Percentiles rank a stretch among this genome's conserved stretches.
Conservation (phyloP, 2,888 invertebrate species). For the Callyntrura sp. region DNA sequence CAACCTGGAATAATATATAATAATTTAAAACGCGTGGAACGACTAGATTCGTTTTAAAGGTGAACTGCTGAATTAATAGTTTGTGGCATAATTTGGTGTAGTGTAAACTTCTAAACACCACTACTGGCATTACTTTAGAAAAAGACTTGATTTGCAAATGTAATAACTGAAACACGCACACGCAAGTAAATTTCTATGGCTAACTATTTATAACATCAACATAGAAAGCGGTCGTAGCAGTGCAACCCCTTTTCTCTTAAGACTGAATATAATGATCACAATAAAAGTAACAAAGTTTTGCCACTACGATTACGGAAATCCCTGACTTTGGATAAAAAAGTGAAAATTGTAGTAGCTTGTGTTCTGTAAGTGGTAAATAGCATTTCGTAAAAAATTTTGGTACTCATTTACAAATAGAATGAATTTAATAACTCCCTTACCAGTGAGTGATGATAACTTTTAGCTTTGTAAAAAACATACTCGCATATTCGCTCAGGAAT, state of each 20-base stretch:
- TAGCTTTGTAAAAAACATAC: not conserved
- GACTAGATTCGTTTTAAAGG: conserved; percentile 73
- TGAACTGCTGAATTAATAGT: conserved; percentile 64
- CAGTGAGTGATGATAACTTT: not conserved
- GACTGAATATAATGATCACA: not conserved
- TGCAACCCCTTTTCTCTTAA: not conserved
- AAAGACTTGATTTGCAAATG: not conserved
- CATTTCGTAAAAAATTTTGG: not conserved
- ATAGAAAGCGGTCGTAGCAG: not conserved
- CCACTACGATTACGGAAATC: conserved; percentile 50
- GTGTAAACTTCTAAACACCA: not conserved
- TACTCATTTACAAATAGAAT: not conserved
- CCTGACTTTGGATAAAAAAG: conserved; percentile 69
- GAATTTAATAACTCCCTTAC: not conserved
- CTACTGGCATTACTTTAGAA: no score
- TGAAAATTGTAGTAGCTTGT: conserved; percentile 58
- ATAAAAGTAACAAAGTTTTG: conserved; percentile 2
- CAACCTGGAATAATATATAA: conserved; percentile 8
- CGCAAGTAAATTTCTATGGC: not conserved
- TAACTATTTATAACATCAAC: not conserved
- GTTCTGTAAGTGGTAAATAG: not conserved
- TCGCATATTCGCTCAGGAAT: conserved; percentile 47
- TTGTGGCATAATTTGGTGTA: conserved; percentile 11
- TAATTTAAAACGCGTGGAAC: conserved; percentile 64
- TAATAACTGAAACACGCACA: not conserved